These are phyloP conservation scores for Elanus axillaris DNA, from an alignment of 2,113 vertebrate species.

Conservation along the genomic window DNA sequence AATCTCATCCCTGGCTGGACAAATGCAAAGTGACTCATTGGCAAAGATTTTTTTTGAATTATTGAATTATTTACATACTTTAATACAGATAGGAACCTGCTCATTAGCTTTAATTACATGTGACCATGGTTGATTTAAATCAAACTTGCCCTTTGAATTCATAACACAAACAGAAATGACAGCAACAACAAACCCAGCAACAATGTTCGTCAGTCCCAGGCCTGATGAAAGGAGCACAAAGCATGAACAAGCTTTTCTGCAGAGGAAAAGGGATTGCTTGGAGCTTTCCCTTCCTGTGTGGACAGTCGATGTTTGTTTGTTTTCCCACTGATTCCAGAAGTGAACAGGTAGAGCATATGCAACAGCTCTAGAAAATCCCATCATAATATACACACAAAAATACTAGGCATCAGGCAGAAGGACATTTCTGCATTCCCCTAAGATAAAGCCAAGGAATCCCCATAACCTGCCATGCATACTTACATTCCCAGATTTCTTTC, in stretches of 20 bases:
- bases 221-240: background rate
- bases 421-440: background rate
- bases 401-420: background rate
- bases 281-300: background rate
- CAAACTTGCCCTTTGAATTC: background rate
- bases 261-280: background rate
- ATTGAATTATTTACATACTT: background rate
- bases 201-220: background rate
- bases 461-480: background rate
- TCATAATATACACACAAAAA: background rate
- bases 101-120: slow-evolving; percentile 13
- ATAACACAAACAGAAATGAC: background rate
- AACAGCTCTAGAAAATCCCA: background rate
- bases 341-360: background rate
- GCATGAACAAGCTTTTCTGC: background rate
- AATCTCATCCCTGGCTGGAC: background rate
- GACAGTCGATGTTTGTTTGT: background rate
- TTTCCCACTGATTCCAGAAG: background rate
- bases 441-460: background rate
- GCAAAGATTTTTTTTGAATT: background rate
- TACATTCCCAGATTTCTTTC: background rate
- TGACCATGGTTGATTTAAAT: background rate
- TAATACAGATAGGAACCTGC: background rate
- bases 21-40: background rate
- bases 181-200: background rate